These are phyloP conservation scores for Propsilocerus akamusi DNA, from an alignment of 1,140 invertebrate species.

Conservation along the genomic window DNA sequence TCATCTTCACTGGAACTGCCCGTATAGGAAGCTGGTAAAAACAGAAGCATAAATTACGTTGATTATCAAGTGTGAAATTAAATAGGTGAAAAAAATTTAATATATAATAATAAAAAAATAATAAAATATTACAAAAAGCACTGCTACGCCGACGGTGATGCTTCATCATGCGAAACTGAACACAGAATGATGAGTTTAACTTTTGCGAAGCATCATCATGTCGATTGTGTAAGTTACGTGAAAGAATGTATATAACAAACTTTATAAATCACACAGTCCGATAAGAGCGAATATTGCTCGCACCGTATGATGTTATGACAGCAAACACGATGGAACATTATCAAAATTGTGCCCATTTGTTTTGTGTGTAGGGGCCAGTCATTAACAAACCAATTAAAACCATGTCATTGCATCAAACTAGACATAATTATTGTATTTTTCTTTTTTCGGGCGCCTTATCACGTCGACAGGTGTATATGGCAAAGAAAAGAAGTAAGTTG, in stretches of 20 bases:
- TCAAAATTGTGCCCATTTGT: neutral
- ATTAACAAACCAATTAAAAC: neutral
- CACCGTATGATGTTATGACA: neutral
- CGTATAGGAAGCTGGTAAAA: conserved; percentile 61
- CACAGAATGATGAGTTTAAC: too few relatives aligned
- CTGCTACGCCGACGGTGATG: neutral
- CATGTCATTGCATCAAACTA: neutral
- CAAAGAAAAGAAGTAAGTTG: too few relatives aligned
- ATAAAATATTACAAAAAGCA: conserved; percentile 2
- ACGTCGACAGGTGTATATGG: too few relatives aligned
- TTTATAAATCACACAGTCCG: neutral
- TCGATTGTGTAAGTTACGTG: neutral
- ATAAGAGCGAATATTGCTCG: neutral
- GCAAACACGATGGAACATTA: neutral
- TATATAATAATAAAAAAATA: conserved; percentile 5
- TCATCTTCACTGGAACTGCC: conserved; percentile 64
- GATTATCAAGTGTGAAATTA: too few relatives aligned
- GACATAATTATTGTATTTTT: neutral
- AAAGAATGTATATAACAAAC: too few relatives aligned
- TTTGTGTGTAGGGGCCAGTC: neutral
- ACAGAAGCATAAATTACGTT: neutral
- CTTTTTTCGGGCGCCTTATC: too few relatives aligned
- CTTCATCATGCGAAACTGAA: too few relatives aligned
- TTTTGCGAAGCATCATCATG: too few relatives aligned
- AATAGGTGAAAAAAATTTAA: too few relatives aligned